Evolutionary conservation across 2,113 vertebrate species (phyloP).

Genomic region (Festucalex cinctus): DNA sequence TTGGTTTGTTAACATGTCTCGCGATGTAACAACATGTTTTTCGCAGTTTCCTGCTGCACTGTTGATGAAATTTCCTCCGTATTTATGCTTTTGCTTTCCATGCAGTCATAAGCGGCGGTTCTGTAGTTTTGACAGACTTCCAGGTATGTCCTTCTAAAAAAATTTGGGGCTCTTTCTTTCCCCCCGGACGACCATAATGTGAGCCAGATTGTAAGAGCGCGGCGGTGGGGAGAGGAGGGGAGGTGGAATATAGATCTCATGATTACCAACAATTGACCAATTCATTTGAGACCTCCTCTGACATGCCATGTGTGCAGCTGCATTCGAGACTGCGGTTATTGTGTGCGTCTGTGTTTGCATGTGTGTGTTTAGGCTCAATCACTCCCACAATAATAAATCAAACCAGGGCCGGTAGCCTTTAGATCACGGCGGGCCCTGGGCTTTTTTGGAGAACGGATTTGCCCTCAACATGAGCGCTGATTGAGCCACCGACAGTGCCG

Average conservation of each 20-base stretch:
- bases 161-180: constrained; percentile 22
- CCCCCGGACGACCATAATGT: constrained; percentile 49
- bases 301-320: constrained; percentile 55
- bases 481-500: constrained; percentile 46
- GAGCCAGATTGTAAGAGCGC: constrained; percentile 60
- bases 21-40: neutral
- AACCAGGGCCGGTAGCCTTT: constrained; percentile 49
- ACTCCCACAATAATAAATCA: constrained; percentile 54
- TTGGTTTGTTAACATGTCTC: neutral
- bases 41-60: neutral
- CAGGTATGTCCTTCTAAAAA: constrained; percentile 43
- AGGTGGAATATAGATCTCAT: constrained; percentile 61
- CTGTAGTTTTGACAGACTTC: constrained; percentile 42
- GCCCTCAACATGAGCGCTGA: constrained; percentile 45
- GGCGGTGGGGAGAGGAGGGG: neutral
- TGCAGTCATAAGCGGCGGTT: neutral
- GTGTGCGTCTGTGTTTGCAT: constrained; percentile 11
- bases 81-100: neutral
- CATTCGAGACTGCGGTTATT: constrained; percentile 40
- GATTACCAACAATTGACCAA: constrained; percentile 70
- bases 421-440: constrained; percentile 40
- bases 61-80: neutral
- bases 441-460: constrained; percentile 49
- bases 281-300: constrained; percentile 61
- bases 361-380: constrained; percentile 27